Base-by-base conservation (phyloP, 2,888 invertebrate genomes). In the Protula sp. region DNA sequence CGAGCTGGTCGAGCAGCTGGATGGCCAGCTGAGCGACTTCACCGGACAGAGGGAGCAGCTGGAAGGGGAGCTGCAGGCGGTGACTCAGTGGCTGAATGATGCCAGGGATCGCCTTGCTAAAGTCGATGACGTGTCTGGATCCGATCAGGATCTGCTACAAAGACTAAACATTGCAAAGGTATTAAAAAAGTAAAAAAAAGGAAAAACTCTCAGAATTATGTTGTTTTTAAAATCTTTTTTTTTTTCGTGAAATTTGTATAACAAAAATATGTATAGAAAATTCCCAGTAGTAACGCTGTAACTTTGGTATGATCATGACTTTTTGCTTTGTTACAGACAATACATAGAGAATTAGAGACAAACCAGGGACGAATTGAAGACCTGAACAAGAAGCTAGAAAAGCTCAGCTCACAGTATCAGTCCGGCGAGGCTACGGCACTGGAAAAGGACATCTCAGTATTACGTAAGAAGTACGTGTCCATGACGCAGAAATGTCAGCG, bases 131-230 rank as follows among this genome's bases (percentile, higher is more conserved):
- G 67, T 75, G 27, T 70, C 92, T 2, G 94, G 94, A 0, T 90
- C 91, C 69, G 92, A 92, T 72, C 85, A 86, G 1, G 90, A 91
- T 75, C 89, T 94, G 60, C 84, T 92, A 58, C 87, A 88, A 67
- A 87, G 93, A 58, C 83, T 94, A 1, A 85, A 89, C 62, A 87
- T 86, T 64, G 89, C 91, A 68, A 88, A 89, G 74, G 84, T 79
- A 62, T 30, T 38, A 19, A 38, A 38, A 19, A 9, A 38, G 38
- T n/a, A n/a, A n/a, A n/a, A n/a, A n/a, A n/a, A n/a, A n/a, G n/a
- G n/a, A n/a, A n/a, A n/a, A n/a, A n/a, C n/a, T n/a, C n/a, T n/a
- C n/a, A n/a, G n/a, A n/a, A n/a, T n/a, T n/a, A n/a, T n/a, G n/a
- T n/a, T n/a, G n/a, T n/a, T n/a, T n/a, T n/a, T n/a, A n/a, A n/a